Evolutionary conservation across 2,888 invertebrate species (phyloP).

Genomic region (Stenoptilia bipunctidactyla): DNA sequence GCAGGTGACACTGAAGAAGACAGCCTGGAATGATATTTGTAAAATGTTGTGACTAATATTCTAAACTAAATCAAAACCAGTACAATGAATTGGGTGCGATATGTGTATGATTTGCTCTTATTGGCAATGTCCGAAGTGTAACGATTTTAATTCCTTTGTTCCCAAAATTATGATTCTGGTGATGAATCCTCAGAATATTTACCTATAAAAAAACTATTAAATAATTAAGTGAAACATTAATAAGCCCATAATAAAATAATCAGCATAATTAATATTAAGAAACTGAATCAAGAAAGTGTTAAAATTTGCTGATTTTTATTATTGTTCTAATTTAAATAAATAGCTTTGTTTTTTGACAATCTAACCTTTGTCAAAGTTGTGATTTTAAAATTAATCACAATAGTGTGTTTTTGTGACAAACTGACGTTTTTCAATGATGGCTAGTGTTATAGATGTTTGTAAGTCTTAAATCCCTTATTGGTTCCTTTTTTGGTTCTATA

Average conservation of each 20-base stretch:
- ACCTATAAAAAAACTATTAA: too few species aligned
- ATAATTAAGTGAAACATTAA: too few species aligned
- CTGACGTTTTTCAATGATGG: not conserved
- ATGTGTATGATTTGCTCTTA: constrained; percentile 6
- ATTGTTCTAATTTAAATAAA: not conserved
- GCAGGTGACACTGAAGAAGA: constrained; percentile 4
- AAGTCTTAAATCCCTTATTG: not conserved
- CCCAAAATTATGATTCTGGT: constrained; percentile 6
- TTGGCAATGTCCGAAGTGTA: constrained; percentile 4
- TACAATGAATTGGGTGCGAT: constrained; percentile 6
- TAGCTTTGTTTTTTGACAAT: not conserved
- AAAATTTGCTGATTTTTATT: not conserved
- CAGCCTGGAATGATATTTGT: constrained; percentile 5
- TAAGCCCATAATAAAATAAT: too few species aligned
- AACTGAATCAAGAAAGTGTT: not conserved
- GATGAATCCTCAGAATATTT: not conserved
- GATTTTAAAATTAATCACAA: too few species aligned
- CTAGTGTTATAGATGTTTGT: constrained; percentile 1
- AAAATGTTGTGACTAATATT: constrained; percentile 4
- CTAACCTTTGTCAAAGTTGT: too few species aligned
- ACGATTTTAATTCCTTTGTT: constrained; percentile 3
- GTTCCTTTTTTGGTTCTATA: not conserved
- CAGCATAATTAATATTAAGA: too few species aligned
- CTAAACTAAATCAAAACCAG: constrained; percentile 5
- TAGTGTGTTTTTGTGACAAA: not conserved